Percentiles rank a stretch among this genome's conserved stretches.
Conservation (phyloP, 1,140 invertebrate genomes). For the Cherax quadricarinatus region DNA sequence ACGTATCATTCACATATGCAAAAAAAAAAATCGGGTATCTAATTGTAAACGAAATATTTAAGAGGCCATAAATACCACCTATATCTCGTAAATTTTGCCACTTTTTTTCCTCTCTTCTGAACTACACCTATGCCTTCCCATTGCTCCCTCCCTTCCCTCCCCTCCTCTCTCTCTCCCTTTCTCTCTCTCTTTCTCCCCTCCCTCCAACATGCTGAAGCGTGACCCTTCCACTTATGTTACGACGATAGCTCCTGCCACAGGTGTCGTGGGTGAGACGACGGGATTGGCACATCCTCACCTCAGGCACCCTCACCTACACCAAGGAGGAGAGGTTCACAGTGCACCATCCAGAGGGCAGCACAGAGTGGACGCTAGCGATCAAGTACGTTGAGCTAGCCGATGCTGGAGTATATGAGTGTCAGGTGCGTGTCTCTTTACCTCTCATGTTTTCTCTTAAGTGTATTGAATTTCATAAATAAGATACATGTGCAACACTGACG, state of each 20-base stretch:
- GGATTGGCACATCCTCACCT: constrained; percentile 93
- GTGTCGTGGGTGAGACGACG: constrained; percentile 92
- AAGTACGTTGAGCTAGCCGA: constrained; percentile 79
- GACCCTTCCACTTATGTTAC: constrained; percentile 4
- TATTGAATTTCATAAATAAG: too few species aligned
- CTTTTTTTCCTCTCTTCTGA: background rate
- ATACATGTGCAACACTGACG: too few species aligned
- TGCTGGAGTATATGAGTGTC: constrained; percentile 80
- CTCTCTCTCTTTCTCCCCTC: background rate
- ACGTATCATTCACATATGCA: too few species aligned
- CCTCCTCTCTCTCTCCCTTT: background rate
- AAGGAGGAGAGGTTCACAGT: constrained; percentile 88
- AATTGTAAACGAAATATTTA: too few species aligned
- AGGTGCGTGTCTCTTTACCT: constrained; percentile 75
- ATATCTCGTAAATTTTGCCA: too few species aligned
- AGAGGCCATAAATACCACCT: too few species aligned
- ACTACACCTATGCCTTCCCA: background rate
- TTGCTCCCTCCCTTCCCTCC: too few species aligned
- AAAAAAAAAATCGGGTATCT: too few species aligned
- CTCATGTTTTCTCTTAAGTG: too few species aligned
- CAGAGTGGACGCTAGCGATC: constrained; percentile 80
- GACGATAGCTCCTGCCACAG: constrained; percentile 53
- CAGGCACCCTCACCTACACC: constrained; percentile 93
- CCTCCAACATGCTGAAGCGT: background rate
- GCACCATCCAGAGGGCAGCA: constrained; percentile 76